These are phyloP conservation scores for Marasmarcha lunaedactyla DNA, from an alignment of 2,888 invertebrate genomes.

Conservation along the genomic window DNA sequence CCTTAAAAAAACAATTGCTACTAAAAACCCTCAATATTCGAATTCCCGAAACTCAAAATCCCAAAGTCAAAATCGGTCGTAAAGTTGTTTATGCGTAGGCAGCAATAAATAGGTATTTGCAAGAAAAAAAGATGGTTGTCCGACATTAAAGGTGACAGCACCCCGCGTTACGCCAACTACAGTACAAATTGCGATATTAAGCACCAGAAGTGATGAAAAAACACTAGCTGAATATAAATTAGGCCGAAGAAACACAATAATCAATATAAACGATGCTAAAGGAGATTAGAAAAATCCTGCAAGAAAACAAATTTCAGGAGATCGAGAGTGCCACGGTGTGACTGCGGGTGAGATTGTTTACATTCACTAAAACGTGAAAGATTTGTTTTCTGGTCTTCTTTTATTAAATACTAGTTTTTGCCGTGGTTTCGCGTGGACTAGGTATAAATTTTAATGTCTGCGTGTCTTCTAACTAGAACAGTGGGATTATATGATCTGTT, in stretches of 20 bases:
- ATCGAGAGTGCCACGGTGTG: slow-evolving; percentile 34
- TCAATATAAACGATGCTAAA: slow-evolving; percentile 71
- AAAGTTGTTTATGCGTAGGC: slow-evolving; percentile 33
- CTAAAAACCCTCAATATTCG: too few species aligned
- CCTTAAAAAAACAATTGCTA: too few species aligned
- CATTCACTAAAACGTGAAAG: too few species aligned
- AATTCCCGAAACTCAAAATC: too few species aligned
- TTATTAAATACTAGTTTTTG: too few species aligned
- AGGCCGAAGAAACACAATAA: slow-evolving; percentile 65
- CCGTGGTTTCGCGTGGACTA: too few species aligned
- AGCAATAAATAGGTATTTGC: slow-evolving; percentile 47
- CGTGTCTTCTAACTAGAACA: slow-evolving; percentile 13
- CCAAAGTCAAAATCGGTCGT: not conserved
- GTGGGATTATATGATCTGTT: too few species aligned
- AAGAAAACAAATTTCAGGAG: slow-evolving; percentile 63
- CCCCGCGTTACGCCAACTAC: slow-evolving; percentile 64
- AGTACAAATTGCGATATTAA: slow-evolving; percentile 69
- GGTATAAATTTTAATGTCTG: too few species aligned
- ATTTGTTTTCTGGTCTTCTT: too few species aligned
- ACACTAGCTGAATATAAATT: slow-evolving; percentile 71
- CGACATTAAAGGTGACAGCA: slow-evolving; percentile 58
- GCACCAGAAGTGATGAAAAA: slow-evolving; percentile 70
- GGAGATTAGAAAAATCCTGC: slow-evolving; percentile 69
- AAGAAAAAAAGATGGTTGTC: slow-evolving; percentile 37
- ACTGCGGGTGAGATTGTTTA: not conserved